Evolutionary conservation across 2,888 invertebrate species (phyloP).

Genomic region (Taenaris catops): DNA sequence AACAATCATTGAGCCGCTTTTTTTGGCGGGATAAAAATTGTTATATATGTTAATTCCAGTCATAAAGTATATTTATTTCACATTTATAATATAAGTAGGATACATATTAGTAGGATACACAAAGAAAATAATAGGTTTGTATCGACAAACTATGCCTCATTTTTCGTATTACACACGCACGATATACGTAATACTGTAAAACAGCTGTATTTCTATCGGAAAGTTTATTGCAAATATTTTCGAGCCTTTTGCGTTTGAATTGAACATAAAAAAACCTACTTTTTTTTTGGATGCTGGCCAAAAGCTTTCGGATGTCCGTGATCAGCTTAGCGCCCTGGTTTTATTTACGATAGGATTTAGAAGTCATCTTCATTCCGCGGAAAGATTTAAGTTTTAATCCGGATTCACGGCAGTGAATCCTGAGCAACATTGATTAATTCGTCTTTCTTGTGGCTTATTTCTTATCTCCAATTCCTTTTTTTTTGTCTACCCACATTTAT

Average conservation of each 20-base stretch:
- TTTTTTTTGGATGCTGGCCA: conserved; percentile 18
- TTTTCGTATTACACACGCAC: conserved; percentile 3
- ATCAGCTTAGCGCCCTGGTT: conserved; percentile 22
- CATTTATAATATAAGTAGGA: too few species aligned
- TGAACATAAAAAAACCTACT: conserved; percentile 9
- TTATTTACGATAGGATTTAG: conserved; percentile 25
- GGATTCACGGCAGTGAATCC: conserved; percentile 13
- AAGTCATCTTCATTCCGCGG: conserved; percentile 21
- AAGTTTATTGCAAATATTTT: conserved; percentile 11
- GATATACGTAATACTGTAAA: conserved; percentile 7
- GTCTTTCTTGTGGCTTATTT: conserved; percentile 11
- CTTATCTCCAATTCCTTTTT: too few species aligned
- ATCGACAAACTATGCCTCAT: conserved; percentile 5
- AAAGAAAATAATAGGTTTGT: too few species aligned
- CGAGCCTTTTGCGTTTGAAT: conserved; percentile 11
- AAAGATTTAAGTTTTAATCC: conserved; percentile 26
- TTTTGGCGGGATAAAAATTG: too few species aligned
- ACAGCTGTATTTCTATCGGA: conserved; percentile 12
- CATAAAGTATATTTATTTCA: too few species aligned
- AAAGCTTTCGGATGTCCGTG: conserved; percentile 20
- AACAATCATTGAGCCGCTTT: too few species aligned
- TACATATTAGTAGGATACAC: too few species aligned
- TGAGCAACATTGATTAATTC: conserved; percentile 20
- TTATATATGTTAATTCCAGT: too few species aligned
- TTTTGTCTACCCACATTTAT: too few species aligned